Base-by-base conservation (phyloP, 2,888 invertebrate genomes). In the Drosophila yooni region DNA sequence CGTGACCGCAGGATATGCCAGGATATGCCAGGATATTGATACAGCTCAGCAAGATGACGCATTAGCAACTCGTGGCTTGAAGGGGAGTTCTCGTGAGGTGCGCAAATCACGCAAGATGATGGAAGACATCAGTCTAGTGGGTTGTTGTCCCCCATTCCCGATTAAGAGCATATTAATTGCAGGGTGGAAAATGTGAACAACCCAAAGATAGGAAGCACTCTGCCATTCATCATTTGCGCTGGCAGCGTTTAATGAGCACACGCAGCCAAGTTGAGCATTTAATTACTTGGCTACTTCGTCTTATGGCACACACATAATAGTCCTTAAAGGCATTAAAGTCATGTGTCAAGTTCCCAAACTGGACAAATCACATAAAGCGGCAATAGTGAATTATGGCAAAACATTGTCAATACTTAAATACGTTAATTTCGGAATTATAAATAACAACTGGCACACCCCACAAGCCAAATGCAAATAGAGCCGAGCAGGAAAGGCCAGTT, bases 141-240 rank as follows among this genome's bases (percentile, higher is more conserved):
- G 72, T 64, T 63, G 75, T 60, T 73, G 56, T 59, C 18, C 29
- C 70, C 82, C 76, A 62, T 68, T 74, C 77, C 76, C 82, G 83
- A 87, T 89, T 86, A 88, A 88, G 81, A 79, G 88, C 87, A 88
- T 91, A 92, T 92, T 92, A 91, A 92, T 92, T 92, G 91, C 82
- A 70, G 91, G 89, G 87, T 85, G 89, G 87, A 74, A 81, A 71
- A 59, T 34, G 51, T n/a, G 63, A 57, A 60, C 46, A 68, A 38
- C 68, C 50, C 74, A 67, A 62, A 66, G 66, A 74, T 58, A 70
- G 85, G 82, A 83, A 80, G 67, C 68, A 61, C 62, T 57, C 56
- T 68, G 64, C 87, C 84, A 89, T 85, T 86, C 81, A 89, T 85
- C 85, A 85, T 80, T 57, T 59, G 61, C 29, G 25, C 57, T 48